Evolutionary conservation across 2,797 vertebrate genomes (phyloP).

Genomic region (Sebastes umbrosus): DNA sequence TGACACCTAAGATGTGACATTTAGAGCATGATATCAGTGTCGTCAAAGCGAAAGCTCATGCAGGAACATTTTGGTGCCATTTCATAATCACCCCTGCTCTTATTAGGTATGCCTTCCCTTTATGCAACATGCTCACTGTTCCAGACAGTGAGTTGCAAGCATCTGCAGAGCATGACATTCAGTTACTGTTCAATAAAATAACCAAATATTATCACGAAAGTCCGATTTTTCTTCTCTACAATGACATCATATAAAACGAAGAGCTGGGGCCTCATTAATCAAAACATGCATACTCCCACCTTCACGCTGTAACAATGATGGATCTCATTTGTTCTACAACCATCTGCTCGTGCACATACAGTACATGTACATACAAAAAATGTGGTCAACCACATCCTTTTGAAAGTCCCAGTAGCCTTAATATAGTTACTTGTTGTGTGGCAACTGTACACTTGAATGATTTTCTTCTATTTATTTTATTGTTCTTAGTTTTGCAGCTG

Average conservation of each 20-base stretch:
- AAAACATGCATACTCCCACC: background rate
- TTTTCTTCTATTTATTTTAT: background rate
- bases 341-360: background rate
- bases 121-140: background rate
- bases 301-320: background rate
- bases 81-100: background rate
- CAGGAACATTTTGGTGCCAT: background rate
- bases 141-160: background rate
- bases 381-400: background rate
- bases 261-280: background rate
- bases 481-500: background rate
- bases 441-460: background rate
- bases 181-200: background rate
- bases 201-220: background rate
- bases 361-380: background rate
- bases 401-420: background rate
- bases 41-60: background rate
- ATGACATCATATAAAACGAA: background rate
- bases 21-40: background rate
- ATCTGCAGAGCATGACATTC: background rate
- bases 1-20: background rate
- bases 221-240: no score
- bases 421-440: background rate
- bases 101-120: background rate
- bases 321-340: background rate